Base-by-base conservation (phyloP, 1,140 invertebrate species). In the Drosophila takahashii region DNA sequence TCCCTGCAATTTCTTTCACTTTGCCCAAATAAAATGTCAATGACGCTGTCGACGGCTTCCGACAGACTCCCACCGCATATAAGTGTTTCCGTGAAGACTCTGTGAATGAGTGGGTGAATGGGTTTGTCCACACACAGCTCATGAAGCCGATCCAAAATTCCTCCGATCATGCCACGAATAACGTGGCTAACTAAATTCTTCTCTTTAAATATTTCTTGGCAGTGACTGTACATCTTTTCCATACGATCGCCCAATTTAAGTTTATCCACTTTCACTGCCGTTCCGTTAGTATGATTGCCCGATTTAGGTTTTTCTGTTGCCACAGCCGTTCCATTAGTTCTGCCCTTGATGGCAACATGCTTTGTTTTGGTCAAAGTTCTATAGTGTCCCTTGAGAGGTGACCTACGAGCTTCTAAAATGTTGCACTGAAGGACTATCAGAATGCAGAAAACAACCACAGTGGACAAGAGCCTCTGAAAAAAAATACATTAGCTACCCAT, bases 31-130 rank as follows among this genome's bases (percentile, higher is more conserved):
- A 62, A 4, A 13, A 62, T 32, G 1, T 54, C 37, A 15, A 34
- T 11, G 0, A 62, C 1, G n/a, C 7, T 34, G n/a, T 26, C 27
- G 8, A 62, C 26, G 13, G 37, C 51, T 0, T 26, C 10, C 2
- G 16, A 16, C 1, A 77, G 4, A 32, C 22, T 53, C 3, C n/a
- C 34, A 10, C 27, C 34, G 18, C 75, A 76, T 3, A 15, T 22
- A 51, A 15, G 76, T 6, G 34, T 44, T 50, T 22, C 66, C 53
- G 3, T 11, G n/a, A 13, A 78, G 4, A 8, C 29, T 45, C 0
- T 11, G 13, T 15, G 48, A 39, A 9, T 54, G 0, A 53, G 7
- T 9, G 48, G 22, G 4, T 50, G 26, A 0, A 36, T 29, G 10
- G 29, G 16, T 0, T 39, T 16, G 9, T 32, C 26, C 2, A 15